A percentile compares a stretch with the other conserved stretches of the same genome.
Conservation (phyloP, 2,888 invertebrate genomes). For the Papilio elwesi region DNA sequence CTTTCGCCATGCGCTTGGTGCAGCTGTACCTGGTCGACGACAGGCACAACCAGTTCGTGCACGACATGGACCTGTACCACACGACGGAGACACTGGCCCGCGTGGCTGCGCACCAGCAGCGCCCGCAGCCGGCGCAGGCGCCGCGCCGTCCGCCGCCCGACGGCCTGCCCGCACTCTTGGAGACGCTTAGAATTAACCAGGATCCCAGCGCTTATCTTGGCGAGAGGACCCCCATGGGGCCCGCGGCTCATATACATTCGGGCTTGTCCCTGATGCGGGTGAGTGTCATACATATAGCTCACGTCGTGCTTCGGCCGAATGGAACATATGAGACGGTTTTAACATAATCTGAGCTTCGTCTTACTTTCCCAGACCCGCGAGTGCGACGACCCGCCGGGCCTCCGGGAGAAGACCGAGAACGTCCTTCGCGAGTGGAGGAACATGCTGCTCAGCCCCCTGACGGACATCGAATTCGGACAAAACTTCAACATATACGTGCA, state of each 20-base stretch:
- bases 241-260: slow-evolving; percentile 95
- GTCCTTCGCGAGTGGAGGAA: slow-evolving; percentile 97
- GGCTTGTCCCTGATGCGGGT: slow-evolving; percentile 94
- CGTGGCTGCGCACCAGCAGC: slow-evolving; percentile 89
- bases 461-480: slow-evolving; percentile 93
- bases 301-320: too few relatives aligned
- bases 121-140: slow-evolving; percentile 50
- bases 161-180: slow-evolving; percentile 91
- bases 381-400: slow-evolving; percentile 96
- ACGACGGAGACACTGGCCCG: slow-evolving; percentile 93
- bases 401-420: slow-evolving; percentile 97
- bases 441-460: slow-evolving; percentile 93
- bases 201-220: slow-evolving; percentile 89
- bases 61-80: slow-evolving; percentile 93
- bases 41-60: slow-evolving; percentile 88
- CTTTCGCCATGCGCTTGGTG: slow-evolving; percentile 96
- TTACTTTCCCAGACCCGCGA: slow-evolving; percentile 81
- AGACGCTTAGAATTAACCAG: slow-evolving; percentile 89
- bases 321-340: background rate
- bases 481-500: slow-evolving; percentile 97
- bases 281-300: slow-evolving; percentile 56
- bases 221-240: slow-evolving; percentile 91
- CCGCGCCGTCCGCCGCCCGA: slow-evolving; percentile 87
- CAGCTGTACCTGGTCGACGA: slow-evolving; percentile 94
- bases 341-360: background rate